Evolutionary conservation across 2,888 invertebrate genomes (phyloP).

Genomic region (Agriotes lineatus): DNA sequence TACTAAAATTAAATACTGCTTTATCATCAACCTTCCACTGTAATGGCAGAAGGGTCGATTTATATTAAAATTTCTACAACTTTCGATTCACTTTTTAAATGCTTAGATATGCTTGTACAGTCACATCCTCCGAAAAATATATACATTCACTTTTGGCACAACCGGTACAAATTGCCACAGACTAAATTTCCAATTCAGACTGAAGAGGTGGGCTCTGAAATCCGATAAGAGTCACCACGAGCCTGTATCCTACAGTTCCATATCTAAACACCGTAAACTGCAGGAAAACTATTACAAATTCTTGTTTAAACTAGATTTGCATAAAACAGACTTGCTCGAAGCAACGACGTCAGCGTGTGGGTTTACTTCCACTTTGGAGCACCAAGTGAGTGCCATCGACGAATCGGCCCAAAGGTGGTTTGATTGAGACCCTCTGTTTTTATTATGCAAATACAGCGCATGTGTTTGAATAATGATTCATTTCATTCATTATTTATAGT

Average conservation of each 20-base stretch:
- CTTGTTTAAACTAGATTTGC: constrained; percentile 28
- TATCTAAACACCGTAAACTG: constrained; percentile 21
- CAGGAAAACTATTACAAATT: constrained; percentile 28
- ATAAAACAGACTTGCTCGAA: constrained; percentile 29
- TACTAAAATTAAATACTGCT: too few relatives aligned
- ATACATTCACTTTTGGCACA: too few relatives aligned
- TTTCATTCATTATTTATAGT: constrained; percentile 42
- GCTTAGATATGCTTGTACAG: too few relatives aligned
- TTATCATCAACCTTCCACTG: too few relatives aligned
- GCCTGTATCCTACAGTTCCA: constrained; percentile 5
- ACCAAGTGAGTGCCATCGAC: constrained; percentile 9
- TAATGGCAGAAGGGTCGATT: too few relatives aligned
- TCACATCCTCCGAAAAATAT: too few relatives aligned
- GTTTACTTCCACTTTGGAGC: constrained; percentile 25
- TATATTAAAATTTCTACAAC: too few relatives aligned
- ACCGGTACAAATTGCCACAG: too few relatives aligned
- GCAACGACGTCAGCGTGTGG: constrained; percentile 19
- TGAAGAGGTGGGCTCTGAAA: background rate
- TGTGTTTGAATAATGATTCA: constrained; percentile 51
- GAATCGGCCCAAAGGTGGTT: constrained; percentile 19
- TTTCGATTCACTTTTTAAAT: too few relatives aligned
- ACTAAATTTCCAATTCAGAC: background rate
- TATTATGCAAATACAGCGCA: constrained; percentile 44
- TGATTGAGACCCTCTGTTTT: constrained; percentile 28
- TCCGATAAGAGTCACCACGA: background rate